phyloP scores from a whole-genome alignment of 2,113 vertebrate genomes.

The Nasalis larvatus region DNA sequence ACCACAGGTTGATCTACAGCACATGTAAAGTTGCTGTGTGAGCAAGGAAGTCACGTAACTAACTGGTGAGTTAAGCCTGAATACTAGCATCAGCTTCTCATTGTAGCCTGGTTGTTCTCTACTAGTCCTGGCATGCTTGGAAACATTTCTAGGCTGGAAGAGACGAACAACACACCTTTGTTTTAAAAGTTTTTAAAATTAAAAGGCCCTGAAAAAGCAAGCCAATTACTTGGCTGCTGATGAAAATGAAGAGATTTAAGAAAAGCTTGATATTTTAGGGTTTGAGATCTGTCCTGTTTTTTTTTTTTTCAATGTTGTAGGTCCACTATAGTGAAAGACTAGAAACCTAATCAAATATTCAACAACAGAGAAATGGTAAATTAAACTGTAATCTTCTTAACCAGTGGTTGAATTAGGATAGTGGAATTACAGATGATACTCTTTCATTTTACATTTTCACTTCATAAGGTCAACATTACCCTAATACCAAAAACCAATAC shows the following conservation, averaged over 20 bases:
- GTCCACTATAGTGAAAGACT: neutral
- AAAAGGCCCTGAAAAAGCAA: conserved; percentile 17
- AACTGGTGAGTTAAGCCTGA: neutral
- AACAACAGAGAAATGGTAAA: conserved; percentile 30
- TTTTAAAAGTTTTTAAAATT: conserved; percentile 51
- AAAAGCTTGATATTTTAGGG: conserved; percentile 45
- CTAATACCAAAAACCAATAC: neutral
- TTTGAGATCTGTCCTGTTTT: neutral
- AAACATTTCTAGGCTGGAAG: neutral
- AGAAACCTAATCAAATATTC: conserved; percentile 37
- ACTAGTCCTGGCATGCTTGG: neutral
- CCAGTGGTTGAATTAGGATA: neutral
- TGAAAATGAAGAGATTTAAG: conserved; percentile 45
- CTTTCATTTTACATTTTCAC: conserved; percentile 37
- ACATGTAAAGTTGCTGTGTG: neutral
- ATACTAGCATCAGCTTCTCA: neutral
- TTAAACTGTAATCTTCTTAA: conserved; percentile 16
- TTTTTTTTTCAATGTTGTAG: neutral
- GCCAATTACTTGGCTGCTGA: conserved; percentile 33
- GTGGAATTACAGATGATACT: neutral
- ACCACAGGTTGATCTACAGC: conserved; percentile 31
- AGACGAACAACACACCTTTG: neutral
- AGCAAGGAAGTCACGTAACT: conserved; percentile 12
- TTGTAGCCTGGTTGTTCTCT: neutral
- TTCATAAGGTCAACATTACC: neutral